Base-by-base conservation (phyloP, 2,113 vertebrate genomes). In the Rhinichthys klamathensis region DNA sequence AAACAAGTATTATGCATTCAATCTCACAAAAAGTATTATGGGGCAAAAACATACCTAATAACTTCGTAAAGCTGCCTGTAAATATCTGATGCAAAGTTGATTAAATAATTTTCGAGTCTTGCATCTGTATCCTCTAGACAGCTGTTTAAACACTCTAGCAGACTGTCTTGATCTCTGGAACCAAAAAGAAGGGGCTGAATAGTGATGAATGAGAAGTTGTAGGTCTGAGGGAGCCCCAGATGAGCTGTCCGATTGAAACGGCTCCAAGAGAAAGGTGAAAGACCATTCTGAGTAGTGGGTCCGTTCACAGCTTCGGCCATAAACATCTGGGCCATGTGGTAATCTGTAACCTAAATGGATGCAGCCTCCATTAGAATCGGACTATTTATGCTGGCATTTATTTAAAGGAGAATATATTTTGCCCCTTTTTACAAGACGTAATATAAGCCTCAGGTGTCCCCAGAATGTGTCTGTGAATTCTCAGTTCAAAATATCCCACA, bases 221-320 rank as follows among this genome's bases (percentile, higher is more conserved):
- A 98, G 0, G 86, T 92, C 3, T 93, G 93, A 0, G 96, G 97
- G 87, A 98, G 95, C 76, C 96, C 96, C 72, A 90, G 86, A 69
- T 97, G 96, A 7, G 89, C 85, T 0, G 96, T 97, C 86, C 87
- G 82, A 91, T 97, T 97, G 91, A 97, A 98, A 3, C 30, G 83
- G 3, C 21, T 90, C 97, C 97, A 97, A 49, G 89, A 94, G 92
- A 97, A 97, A 23, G 94, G 93, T 0, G 92, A 96, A 49, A 97
- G 95, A 0, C 95, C 96, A 0, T 92, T 94, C 88, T 97, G 95
- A 0, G 95, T 95, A 0, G 97, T 95, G 56, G 97, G 97, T 0
- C 96, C 97, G 0, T 94, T 98, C 83, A 98, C 93, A 21, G 96
- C 96, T 0, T 96, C 89, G 1, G 96, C 93, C 0, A 87, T 93